phyloP scores from a whole-genome alignment of 2,888 invertebrate genomes.

The Tenthredo livida region DNA sequence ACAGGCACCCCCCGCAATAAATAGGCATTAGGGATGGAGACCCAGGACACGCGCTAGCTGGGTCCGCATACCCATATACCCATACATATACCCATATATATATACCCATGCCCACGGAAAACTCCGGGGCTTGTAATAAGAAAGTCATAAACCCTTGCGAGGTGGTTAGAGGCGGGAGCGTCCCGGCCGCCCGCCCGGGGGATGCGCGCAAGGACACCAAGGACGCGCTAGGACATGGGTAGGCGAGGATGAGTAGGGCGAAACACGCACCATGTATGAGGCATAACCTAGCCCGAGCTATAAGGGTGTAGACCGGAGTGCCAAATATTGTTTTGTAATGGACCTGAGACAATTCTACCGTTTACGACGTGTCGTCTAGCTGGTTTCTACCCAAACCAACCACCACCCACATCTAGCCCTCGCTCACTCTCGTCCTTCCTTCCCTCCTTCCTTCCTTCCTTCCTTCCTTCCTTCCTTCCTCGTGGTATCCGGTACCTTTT shows the following conservation, averaged over 20 bases:
- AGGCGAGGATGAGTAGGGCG: not conserved
- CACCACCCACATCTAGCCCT: not conserved
- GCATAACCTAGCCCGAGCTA: constrained; percentile 9
- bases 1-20: constrained; percentile 39
- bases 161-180: constrained; percentile 2
- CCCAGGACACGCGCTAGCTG: constrained; percentile 38
- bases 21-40: constrained; percentile 43
- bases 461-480: constrained; percentile 50
- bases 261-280: not conserved
- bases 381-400: constrained; percentile 46
- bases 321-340: constrained; percentile 67
- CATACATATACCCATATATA: not conserved
- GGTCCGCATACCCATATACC: not conserved
- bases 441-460: constrained; percentile 44
- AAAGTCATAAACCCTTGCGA: constrained; percentile 53
- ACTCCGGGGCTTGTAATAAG: constrained; percentile 42
- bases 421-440: constrained; percentile 21
- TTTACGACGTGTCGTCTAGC: constrained; percentile 63
- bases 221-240: not conserved
- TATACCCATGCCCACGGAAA: constrained; percentile 13
- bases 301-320: constrained; percentile 54
- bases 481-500: not conserved
- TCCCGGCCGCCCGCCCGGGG: not conserved
- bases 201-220: constrained; percentile 7
- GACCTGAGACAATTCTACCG: constrained; percentile 61